A percentile compares a stretch with the other conserved stretches of the same genome.
Evolutionary conservation across 2,888 invertebrate species (phyloP).

Genomic region (Thymelicus lineola): DNA sequence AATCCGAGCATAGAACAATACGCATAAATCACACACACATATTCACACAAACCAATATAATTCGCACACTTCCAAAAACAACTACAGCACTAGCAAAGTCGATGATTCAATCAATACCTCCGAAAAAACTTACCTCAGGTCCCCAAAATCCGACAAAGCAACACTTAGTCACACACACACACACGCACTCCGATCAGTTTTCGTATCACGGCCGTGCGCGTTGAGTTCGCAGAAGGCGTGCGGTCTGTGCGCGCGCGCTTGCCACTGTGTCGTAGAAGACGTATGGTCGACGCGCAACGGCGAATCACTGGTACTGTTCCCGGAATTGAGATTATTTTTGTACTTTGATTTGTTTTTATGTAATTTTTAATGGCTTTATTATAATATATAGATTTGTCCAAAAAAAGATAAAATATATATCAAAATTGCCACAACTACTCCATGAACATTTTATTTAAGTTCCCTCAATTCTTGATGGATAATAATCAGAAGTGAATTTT

Average conservation of each 20-base stretch:
- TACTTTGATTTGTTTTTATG: not conserved
- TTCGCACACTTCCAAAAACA: too few species aligned
- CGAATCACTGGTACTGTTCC: conserved; percentile 8
- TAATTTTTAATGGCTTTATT: conserved; percentile 2
- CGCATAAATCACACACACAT: too few species aligned
- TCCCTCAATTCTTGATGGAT: too few species aligned
- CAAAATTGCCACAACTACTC: too few species aligned
- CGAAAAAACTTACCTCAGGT: not conserved
- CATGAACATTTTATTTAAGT: too few species aligned
- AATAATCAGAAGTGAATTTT: too few species aligned
- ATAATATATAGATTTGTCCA: too few species aligned
- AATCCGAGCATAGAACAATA: conserved; percentile 28
- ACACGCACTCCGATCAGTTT: conserved; percentile 57
- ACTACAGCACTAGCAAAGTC: too few species aligned
- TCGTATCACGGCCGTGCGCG: conserved; percentile 63
- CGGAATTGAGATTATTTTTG: conserved; percentile 13
- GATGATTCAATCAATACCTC: not conserved
- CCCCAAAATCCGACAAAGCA: conserved; percentile 36
- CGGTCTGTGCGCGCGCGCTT: conserved; percentile 59
- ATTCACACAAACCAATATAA: too few species aligned
- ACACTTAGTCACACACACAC: conserved; percentile 46
- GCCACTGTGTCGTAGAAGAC: conserved; percentile 49
- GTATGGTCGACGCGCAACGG: conserved; percentile 20
- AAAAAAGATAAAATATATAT: too few species aligned
- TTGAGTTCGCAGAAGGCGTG: conserved; percentile 73